Percentiles rank a stretch among this genome's conserved stretches.
These are phyloP conservation scores for Gasterosteus aculeatus DNA, from an alignment of 2,113 vertebrate species.

Conservation along the genomic window DNA sequence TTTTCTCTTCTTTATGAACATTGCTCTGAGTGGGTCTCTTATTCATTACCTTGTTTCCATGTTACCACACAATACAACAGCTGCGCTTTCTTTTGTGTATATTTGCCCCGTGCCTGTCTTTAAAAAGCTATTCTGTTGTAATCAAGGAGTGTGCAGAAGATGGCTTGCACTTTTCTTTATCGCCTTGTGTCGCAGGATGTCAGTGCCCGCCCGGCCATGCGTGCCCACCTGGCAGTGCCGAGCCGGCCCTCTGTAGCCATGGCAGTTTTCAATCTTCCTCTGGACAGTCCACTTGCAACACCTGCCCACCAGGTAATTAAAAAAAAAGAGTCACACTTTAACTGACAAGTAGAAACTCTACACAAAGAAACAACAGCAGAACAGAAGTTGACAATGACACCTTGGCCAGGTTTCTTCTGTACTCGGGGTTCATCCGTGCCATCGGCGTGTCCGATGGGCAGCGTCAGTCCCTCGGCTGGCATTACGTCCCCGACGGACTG, in stretches of 20 bases:
- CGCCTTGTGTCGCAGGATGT: constrained; percentile 56
- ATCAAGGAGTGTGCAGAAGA: constrained; percentile 17
- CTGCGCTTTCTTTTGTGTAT: neutral
- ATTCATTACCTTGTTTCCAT: constrained; percentile 40
- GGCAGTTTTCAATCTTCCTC: constrained; percentile 85
- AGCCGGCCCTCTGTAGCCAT: constrained; percentile 81
- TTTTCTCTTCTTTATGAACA: constrained; percentile 22
- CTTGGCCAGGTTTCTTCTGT: constrained; percentile 84
- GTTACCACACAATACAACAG: constrained; percentile 11
- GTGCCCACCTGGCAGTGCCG: constrained; percentile 84
- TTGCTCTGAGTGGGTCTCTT: constrained; percentile 11
- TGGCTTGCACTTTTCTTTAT: constrained; percentile 11
- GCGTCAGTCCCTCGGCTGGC: constrained; percentile 74
- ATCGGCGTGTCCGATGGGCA: constrained; percentile 84
- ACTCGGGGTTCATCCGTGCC: constrained; percentile 80
- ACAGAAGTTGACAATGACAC: constrained; percentile 1
- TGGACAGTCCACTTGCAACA: constrained; percentile 68
- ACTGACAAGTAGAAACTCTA: neutral
- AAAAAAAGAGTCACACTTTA: neutral
- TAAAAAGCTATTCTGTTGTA: constrained; percentile 5
- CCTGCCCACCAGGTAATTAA: constrained; percentile 62
- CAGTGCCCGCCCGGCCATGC: constrained; percentile 84
- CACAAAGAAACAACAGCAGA: constrained; percentile 8
- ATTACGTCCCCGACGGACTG: constrained; percentile 73
- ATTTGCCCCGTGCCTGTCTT: neutral